These are phyloP conservation scores for Latheticus oryzae DNA, from an alignment of 2,888 invertebrate species.

Conservation along the genomic window DNA sequence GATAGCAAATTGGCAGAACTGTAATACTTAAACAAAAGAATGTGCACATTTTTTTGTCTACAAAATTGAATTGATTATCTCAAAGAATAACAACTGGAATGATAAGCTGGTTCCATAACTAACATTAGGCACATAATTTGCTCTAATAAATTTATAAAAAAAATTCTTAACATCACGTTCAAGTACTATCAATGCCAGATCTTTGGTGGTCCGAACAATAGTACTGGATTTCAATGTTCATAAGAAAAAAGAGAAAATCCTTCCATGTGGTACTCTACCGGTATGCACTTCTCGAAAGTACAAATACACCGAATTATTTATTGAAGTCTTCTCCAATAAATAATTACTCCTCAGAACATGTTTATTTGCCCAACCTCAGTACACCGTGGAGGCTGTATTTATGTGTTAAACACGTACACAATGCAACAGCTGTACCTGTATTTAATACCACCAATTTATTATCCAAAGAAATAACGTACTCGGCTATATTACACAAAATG, in stretches of 20 bases:
- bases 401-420: slow-evolving; percentile 37
- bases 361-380: slow-evolving; percentile 32
- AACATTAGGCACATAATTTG: too few relatives aligned
- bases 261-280: not conserved
- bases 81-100: too few relatives aligned
- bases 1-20: too few relatives aligned
- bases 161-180: too few relatives aligned
- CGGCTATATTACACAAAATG: slow-evolving; percentile 32
- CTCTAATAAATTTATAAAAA: too few relatives aligned
- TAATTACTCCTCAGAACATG: slow-evolving; percentile 30
- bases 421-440: slow-evolving; percentile 36
- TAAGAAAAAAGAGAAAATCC: not conserved
- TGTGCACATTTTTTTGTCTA: too few relatives aligned
- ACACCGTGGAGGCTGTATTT: slow-evolving; percentile 32
- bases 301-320: slow-evolving; percentile 27
- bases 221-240: too few relatives aligned
- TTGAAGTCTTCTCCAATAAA: slow-evolving; percentile 31
- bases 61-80: too few relatives aligned
- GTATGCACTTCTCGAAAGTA: slow-evolving; percentile 12
- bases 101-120: too few relatives aligned
- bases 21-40: too few relatives aligned
- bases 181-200: too few relatives aligned
- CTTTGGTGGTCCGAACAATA: too few relatives aligned
- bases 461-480: slow-evolving; percentile 32
- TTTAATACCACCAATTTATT: slow-evolving; percentile 33